Percentiles rank a stretch among this genome's conserved stretches.
These are phyloP conservation scores for Tetranychus cinnabarinus DNA, from an alignment of 1,140 invertebrate genomes.

Conservation along the genomic window DNA sequence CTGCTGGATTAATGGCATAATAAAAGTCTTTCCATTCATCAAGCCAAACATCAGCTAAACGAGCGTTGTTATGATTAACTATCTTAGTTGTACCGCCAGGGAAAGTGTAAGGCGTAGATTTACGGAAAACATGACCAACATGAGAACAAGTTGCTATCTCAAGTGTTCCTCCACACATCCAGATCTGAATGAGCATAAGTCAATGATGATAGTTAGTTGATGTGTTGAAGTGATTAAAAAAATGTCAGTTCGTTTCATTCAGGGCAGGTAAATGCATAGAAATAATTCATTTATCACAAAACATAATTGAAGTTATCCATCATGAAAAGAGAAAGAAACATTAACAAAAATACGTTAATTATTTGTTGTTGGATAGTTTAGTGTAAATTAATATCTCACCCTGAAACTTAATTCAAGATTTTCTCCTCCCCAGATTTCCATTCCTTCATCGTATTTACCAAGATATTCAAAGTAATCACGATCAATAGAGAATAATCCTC, in stretches of 20 bases:
- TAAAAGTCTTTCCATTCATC: constrained; percentile 96
- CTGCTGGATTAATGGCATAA: constrained; percentile 90
- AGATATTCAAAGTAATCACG: constrained; percentile 89
- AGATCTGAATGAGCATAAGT: constrained; percentile 37
- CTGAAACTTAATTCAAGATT: constrained; percentile 2
- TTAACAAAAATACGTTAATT: no score
- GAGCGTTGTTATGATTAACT: constrained; percentile 93
- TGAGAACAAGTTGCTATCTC: constrained; percentile 76
- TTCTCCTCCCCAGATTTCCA: constrained; percentile 89
- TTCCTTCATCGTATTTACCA: constrained; percentile 90
- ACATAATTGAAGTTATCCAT: neutral
- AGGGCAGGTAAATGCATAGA: no score
- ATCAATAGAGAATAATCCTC: constrained; percentile 88
- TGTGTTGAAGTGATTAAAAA: no score
- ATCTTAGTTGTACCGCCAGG: constrained; percentile 91
- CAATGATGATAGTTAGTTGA: no score
- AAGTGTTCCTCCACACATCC: constrained; percentile 22
- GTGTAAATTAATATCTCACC: neutral
- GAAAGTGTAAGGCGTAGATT: constrained; percentile 96
- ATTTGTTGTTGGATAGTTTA: no score
- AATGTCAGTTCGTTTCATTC: no score
- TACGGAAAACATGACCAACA: constrained; percentile 90
- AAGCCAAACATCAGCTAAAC: constrained; percentile 88
- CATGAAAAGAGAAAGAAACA: neutral
- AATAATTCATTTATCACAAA: neutral